Percentiles rank a stretch among this genome's conserved stretches.
These are phyloP conservation scores for Stenoptilia bipunctidactyla DNA, from an alignment of 2,888 invertebrate species.

Conservation along the genomic window DNA sequence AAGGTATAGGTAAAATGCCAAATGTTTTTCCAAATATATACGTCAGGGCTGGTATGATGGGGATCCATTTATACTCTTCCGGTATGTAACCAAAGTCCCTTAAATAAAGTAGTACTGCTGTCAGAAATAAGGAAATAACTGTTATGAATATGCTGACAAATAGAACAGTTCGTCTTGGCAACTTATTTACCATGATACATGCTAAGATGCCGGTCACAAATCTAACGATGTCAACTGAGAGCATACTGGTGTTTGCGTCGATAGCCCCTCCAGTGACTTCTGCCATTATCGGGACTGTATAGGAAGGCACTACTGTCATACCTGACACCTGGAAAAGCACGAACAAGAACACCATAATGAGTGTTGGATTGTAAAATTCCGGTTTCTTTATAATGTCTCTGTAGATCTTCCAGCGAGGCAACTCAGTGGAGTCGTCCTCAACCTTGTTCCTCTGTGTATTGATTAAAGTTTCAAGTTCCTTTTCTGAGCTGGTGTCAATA, in stretches of 20 bases:
- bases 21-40: constrained; percentile 72
- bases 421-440: constrained; percentile 36
- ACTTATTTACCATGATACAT: constrained; percentile 71
- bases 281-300: constrained; percentile 75
- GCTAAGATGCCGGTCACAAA: constrained; percentile 72
- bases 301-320: constrained; percentile 78
- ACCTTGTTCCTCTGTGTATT: constrained; percentile 41
- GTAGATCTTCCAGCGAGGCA: constrained; percentile 36
- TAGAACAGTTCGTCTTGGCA: constrained; percentile 72
- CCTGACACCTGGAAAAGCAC: constrained; percentile 78
- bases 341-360: constrained; percentile 75
- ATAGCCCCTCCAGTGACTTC: constrained; percentile 70
- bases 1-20: constrained; percentile 76
- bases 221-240: constrained; percentile 75
- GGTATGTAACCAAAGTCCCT: constrained; percentile 40
- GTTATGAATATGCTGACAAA: constrained; percentile 73
- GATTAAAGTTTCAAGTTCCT: constrained; percentile 57
- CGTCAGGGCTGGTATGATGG: constrained; percentile 58
- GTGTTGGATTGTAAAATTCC: constrained; percentile 72
- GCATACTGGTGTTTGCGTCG: constrained; percentile 73
- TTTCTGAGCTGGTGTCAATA: constrained; percentile 40
- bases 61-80: constrained; percentile 45
- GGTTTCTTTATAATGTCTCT: constrained; percentile 38
- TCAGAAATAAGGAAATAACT: constrained; percentile 60
- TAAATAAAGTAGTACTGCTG: constrained; percentile 54